These are phyloP conservation scores for Mus pahari DNA, from an alignment of 2,113 vertebrate species.

Conservation along the genomic window DNA sequence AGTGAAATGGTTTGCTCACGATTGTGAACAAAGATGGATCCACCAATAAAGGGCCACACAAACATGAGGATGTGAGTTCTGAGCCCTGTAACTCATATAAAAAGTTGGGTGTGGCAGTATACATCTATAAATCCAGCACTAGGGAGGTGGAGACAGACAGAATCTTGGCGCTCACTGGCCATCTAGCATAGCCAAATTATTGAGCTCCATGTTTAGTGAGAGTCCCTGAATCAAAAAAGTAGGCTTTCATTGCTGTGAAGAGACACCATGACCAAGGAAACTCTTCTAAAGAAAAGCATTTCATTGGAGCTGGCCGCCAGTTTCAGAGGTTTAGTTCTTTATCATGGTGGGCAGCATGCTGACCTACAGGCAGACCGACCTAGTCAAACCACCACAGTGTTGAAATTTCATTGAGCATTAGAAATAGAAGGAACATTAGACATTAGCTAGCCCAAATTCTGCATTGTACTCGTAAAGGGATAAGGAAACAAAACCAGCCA, in stretches of 20 bases:
- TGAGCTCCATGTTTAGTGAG: neutral
- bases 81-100: neutral
- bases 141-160: neutral
- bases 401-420: neutral
- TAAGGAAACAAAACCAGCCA: neutral
- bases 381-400: neutral
- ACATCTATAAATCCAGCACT: too few species aligned
- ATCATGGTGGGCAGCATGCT: too few species aligned
- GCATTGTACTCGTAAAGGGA: neutral
- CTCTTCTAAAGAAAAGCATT: too few species aligned
- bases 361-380: too few species aligned
- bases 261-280: too few species aligned
- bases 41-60: neutral
- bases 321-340: too few species aligned
- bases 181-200: too few species aligned
- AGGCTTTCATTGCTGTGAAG: too few species aligned
- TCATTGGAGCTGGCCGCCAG: too few species aligned
- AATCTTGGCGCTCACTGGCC: neutral
- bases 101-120: neutral
- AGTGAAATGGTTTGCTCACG: neutral
- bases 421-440: conserved; percentile 14
- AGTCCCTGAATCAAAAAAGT: neutral
- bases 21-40: neutral
- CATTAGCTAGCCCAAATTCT: neutral
- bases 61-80: neutral